Evolutionary conservation across 2,797 vertebrate species (phyloP).

Genomic region (Lacerta viridis): DNA sequence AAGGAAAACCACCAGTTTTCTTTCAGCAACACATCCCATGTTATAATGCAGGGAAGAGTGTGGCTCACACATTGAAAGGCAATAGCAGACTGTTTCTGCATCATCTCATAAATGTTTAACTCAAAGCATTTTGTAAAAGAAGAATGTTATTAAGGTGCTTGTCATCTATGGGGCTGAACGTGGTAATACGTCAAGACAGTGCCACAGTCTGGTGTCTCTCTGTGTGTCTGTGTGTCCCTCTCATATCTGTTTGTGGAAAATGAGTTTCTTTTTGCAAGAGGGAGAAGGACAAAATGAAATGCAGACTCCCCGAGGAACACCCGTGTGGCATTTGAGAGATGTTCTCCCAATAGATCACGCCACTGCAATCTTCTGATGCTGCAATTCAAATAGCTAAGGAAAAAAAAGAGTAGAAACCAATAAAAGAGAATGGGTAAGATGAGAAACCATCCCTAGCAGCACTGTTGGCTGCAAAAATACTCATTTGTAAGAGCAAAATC

Average conservation of each 20-base stretch:
- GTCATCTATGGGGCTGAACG: slow-evolving; percentile 65
- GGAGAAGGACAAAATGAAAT: slow-evolving; percentile 38
- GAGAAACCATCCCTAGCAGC: slow-evolving; percentile 56
- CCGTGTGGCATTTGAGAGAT: neutral
- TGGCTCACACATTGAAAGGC: neutral
- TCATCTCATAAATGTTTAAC: slow-evolving; percentile 81
- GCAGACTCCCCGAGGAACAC: neutral
- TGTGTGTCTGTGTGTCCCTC: neutral
- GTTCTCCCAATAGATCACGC: slow-evolving; percentile 21
- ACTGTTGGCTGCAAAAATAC: slow-evolving; percentile 49
- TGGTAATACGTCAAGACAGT: slow-evolving; percentile 65
- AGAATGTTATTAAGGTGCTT: slow-evolving; percentile 75
- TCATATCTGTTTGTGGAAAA: slow-evolving; percentile 50
- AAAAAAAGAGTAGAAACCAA: slow-evolving; percentile 44
- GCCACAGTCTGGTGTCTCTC: slow-evolving; percentile 46
- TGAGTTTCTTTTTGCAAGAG: slow-evolving; percentile 35
- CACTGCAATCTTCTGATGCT: slow-evolving; percentile 21
- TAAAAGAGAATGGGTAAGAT: slow-evolving; percentile 44
- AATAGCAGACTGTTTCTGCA: slow-evolving; percentile 34
- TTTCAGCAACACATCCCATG: neutral
- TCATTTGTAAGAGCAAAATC: slow-evolving; percentile 17
- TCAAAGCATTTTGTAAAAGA: slow-evolving; percentile 72
- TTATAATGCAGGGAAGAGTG: neutral
- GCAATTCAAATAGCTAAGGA: slow-evolving; percentile 8
- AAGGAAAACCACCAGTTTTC: neutral